Base-by-base conservation (phyloP, 1,140 invertebrate species). In the Pinna nobilis region DNA sequence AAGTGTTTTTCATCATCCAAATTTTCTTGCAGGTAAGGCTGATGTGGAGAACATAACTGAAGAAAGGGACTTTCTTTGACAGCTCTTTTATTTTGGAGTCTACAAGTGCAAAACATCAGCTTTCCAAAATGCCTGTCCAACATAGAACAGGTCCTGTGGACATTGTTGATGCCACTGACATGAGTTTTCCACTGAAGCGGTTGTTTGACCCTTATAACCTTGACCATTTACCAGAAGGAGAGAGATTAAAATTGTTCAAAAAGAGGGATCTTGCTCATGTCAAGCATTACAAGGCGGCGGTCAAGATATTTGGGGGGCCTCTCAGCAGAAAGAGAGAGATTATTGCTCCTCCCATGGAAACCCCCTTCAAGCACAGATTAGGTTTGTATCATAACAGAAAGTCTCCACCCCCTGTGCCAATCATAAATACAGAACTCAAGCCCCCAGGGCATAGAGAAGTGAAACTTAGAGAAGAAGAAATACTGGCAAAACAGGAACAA, bases 281-380 rank as follows among this genome's bases (percentile, higher is more conserved):
- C 4, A 86, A 86, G 53, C 80, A 85, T 51, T 88, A 86, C 66
- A 87, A 86, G 69, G 81, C 83, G 37, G 87, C 85, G 15, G 80
- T 83, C 5, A 87, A 83, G 51, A 84, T 88, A 61, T 88, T 87
- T 84, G 84, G 86, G 20, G 85, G 80, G 2, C 85, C 84, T 18
- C 60, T 77, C 3, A 84, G 82, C 57, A 69, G 85, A n/a, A 86
- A 82, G 47, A 78, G 84, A 53, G 72, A 79, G 0, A 77, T 86
- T 70, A 51, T 83, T 37, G 85, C 86, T 25, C 84, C 84, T 41
- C 79, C 82, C 1, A 86, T 86, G 83, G 83, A 86, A 76, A 80
- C 82, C 53, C 81, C 80, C 13, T 30, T 84, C 63, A 85, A 83
- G 71, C 82, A 84, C 50, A 68, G 80, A 70, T 70, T 84, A 20